These are phyloP conservation scores for Onychomys arenicola DNA, from an alignment of 2,797 vertebrate species.

Conservation along the genomic window DNA sequence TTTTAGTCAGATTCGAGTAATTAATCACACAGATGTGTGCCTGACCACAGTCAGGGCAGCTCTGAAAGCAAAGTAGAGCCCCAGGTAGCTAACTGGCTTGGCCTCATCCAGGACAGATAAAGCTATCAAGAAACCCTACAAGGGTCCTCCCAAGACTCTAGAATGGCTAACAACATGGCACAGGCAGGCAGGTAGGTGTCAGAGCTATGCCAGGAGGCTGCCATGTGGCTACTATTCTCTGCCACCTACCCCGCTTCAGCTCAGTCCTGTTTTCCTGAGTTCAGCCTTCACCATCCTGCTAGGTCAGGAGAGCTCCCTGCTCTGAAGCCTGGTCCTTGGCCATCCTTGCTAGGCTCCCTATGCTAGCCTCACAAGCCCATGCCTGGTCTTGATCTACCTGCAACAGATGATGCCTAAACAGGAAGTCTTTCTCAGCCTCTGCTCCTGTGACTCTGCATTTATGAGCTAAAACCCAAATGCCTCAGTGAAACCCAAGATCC, in stretches of 20 bases:
- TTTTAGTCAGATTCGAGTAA: neutral
- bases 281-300: neutral
- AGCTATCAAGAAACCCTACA: neutral
- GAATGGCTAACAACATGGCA: neutral
- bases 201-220: neutral
- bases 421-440: neutral
- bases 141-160: accelerated
- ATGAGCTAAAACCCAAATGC: neutral
- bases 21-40: neutral
- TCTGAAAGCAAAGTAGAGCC: too few species aligned
- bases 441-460: neutral
- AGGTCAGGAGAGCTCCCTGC: neutral
- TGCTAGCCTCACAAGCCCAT: neutral
- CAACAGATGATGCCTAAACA: neutral
- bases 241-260: accelerated
- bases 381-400: neutral
- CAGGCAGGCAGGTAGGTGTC: accelerated
- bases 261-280: neutral
- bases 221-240: neutral
- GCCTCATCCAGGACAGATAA: neutral
- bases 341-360: neutral
- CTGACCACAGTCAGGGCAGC: neutral
- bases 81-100: neutral
- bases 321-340: accelerated
- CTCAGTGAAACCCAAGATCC: neutral